Evolutionary conservation across 1,140 invertebrate genomes (phyloP).

Genomic region (Pseudomyrmex concolor): DNA sequence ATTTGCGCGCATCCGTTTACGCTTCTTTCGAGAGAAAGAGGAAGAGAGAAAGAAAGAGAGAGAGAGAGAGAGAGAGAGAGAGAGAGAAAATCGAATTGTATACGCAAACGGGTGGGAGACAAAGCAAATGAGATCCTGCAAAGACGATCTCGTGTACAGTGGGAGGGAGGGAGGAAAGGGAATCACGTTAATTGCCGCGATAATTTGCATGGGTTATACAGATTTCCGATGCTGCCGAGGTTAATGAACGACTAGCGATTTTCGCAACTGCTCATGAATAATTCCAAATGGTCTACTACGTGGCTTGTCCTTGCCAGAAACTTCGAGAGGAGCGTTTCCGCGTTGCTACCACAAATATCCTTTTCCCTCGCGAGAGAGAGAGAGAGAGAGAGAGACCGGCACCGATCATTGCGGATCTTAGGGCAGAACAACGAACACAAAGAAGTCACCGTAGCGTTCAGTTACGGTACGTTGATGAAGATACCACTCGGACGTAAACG

Average conservation of each 20-base stretch:
- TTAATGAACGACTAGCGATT: conserved; percentile 64
- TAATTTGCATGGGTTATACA: conserved; percentile 32
- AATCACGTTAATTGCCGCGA: conserved; percentile 47
- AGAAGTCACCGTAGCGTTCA: conserved; percentile 35
- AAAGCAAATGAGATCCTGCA: background rate
- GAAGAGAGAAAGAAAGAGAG: too few species aligned
- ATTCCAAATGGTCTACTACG: conserved; percentile 43
- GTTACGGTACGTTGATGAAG: conserved; percentile 26
- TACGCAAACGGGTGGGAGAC: background rate
- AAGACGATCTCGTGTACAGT: background rate
- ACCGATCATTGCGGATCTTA: conserved; percentile 47
- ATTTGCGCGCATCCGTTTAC: background rate
- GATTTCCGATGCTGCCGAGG: conserved; percentile 16
- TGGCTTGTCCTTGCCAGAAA: conserved; percentile 48
- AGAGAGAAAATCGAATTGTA: background rate
- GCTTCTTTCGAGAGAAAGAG: too few species aligned
- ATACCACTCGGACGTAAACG: conserved; percentile 44
- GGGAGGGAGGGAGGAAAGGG: too few species aligned
- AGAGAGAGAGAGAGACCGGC: conserved; percentile 26
- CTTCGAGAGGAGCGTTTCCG: conserved; percentile 52
- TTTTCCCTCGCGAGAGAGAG: conserved; percentile 20
- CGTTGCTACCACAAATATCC: conserved; percentile 57
- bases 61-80: too few species aligned
- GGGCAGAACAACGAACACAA: conserved; percentile 38
- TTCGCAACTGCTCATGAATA: conserved; percentile 67